A percentile compares a stretch with the other conserved stretches of the same genome.
Conservation (phyloP, 2,797 vertebrate genomes). For the Rhynchotus rufescens region DNA sequence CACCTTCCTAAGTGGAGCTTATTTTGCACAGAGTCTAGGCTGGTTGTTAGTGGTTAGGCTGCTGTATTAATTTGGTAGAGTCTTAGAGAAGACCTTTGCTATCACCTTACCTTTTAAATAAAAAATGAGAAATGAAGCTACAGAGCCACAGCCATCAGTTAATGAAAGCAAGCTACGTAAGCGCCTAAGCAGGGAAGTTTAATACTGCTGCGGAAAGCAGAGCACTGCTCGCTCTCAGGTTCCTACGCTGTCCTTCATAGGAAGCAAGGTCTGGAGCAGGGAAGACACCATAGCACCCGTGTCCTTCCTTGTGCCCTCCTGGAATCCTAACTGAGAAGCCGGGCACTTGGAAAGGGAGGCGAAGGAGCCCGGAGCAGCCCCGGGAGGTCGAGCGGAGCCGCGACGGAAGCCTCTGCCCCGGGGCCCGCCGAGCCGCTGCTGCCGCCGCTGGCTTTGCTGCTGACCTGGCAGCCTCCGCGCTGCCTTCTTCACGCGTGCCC, state of each 20-base stretch:
- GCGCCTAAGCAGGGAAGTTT: not conserved
- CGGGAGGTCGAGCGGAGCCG: not conserved
- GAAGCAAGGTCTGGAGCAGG: not conserved
- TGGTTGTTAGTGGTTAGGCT: not conserved
- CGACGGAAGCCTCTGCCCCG: slow-evolving; percentile 11
- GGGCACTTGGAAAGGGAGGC: slow-evolving; percentile 18
- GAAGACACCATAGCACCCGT: not conserved
- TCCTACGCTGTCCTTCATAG: accelerated
- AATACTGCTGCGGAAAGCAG: accelerated
- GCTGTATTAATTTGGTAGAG: not conserved
- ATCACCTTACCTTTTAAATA: not conserved
- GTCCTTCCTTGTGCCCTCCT: not conserved
- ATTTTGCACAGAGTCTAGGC: not conserved
- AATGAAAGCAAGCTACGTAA: not conserved
- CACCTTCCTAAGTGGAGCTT: not conserved
- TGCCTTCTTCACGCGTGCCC: slow-evolving; percentile 75
- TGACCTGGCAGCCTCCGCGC: slow-evolving; percentile 75
- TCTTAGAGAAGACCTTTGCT: not conserved
- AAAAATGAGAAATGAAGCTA: not conserved
- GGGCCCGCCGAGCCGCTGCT: slow-evolving; percentile 12
- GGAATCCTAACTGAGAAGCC: slow-evolving; percentile 26
- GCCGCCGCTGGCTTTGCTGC: slow-evolving; percentile 69
- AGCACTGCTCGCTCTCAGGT: not conserved
- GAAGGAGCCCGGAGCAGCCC: not conserved
- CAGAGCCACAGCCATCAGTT: not conserved